Conservation (phyloP, 2,888 invertebrate genomes). For the Temnothorax ravouxi region DNA sequence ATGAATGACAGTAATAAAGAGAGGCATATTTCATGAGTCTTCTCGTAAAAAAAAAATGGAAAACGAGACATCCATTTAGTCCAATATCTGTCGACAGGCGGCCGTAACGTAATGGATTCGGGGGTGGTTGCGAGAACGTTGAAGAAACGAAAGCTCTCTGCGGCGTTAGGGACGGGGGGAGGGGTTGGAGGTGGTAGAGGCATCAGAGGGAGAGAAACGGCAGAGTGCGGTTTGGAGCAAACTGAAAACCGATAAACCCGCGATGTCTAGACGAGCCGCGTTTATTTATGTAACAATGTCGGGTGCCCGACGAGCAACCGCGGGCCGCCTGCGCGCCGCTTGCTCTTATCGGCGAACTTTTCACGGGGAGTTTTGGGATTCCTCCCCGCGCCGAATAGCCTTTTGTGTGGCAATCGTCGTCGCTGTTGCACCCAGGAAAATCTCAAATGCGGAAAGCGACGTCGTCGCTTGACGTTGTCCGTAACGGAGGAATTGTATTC, state of each 20-base stretch:
- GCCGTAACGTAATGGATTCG: not conserved
- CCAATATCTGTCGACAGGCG: not conserved
- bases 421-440: constrained; percentile 29
- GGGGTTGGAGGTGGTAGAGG: not conserved
- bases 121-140: constrained; percentile 16
- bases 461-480: constrained; percentile 24
- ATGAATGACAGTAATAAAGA: not conserved
- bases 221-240: constrained; percentile 58
- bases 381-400: constrained; percentile 36
- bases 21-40: not conserved
- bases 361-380: constrained; percentile 54
- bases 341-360: constrained; percentile 70
- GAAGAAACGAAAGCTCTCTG: constrained; percentile 48
- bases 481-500: constrained; percentile 3
- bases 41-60: not conserved
- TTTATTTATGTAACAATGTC: constrained; percentile 76
- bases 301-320: constrained; percentile 50
- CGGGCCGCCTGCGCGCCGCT: constrained; percentile 28
- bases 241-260: constrained; percentile 77
- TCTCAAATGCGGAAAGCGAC: constrained; percentile 51
- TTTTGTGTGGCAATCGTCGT: constrained; percentile 62
- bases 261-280: constrained; percentile 75
- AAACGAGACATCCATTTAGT: not conserved
- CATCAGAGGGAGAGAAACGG: constrained; percentile 37
- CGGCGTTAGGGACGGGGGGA: not conserved